Evolutionary conservation across 2,888 invertebrate genomes (phyloP).

Genomic region (Empis livida): DNA sequence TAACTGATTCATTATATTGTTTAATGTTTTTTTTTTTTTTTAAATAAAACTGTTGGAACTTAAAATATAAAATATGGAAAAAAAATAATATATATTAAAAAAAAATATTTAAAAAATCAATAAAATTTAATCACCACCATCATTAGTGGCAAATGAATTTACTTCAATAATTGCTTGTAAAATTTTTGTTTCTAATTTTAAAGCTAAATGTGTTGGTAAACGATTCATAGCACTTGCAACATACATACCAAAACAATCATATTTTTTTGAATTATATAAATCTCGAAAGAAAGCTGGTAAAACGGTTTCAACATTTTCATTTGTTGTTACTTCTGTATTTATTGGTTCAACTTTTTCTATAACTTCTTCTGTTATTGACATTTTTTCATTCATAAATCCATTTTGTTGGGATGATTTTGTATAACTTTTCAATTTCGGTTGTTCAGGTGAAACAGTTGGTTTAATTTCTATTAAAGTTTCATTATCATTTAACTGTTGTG

Average conservation of each 20-base stretch:
- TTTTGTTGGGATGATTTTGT: no score
- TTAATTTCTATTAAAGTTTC: no score
- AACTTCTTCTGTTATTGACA: no score
- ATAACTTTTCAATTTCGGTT: no score
- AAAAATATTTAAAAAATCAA: no score
- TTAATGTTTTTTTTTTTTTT: constrained; percentile 12
- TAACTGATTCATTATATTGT: no score
- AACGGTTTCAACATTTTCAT: constrained; percentile 9
- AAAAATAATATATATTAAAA: background rate
- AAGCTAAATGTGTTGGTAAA: constrained; percentile 24
- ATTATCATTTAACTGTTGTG: no score
- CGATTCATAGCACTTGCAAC: constrained; percentile 34
- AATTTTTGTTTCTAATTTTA: constrained; percentile 29
- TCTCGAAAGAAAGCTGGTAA: constrained; percentile 33
- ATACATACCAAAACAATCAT: constrained; percentile 30
- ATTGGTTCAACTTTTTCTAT: no score
- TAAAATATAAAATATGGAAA: background rate
- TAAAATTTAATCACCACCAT: background rate
- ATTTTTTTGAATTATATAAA: constrained; percentile 30
- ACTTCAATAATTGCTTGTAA: constrained; percentile 31
- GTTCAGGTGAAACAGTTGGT: no score
- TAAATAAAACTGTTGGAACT: constrained; percentile 3
- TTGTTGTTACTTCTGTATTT: background rate
- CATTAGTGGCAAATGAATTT: constrained; percentile 19
- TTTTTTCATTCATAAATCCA: no score